Conservation (phyloP, 1,140 invertebrate species). For the Homalodisca vitripennis region DNA sequence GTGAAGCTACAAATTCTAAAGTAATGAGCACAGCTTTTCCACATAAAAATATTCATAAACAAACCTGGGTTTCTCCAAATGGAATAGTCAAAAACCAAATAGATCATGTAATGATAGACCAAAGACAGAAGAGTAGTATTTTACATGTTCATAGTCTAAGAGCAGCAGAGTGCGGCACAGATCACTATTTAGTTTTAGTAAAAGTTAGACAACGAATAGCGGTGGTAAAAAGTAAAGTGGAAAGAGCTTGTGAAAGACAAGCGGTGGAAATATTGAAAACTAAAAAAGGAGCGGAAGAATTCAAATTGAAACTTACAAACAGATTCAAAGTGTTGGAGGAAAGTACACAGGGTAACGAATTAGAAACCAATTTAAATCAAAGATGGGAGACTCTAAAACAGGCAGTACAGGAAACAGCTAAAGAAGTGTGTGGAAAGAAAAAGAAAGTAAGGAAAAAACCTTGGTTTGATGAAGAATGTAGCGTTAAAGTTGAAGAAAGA, state of each 20-base stretch:
- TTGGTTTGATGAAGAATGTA: conserved; percentile 35
- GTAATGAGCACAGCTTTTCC: conserved; percentile 36
- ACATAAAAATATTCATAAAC: conserved; percentile 37
- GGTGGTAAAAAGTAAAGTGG: conserved; percentile 1
- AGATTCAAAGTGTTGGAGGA: not conserved
- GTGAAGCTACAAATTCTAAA: conserved; percentile 34
- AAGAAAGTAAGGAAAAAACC: conserved; percentile 25
- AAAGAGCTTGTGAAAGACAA: not conserved
- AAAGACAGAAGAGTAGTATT: conserved; percentile 2
- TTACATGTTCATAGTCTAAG: conserved; percentile 31
- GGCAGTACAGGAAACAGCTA: not conserved
- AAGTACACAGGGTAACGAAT: not conserved
- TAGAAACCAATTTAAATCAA: not conserved
- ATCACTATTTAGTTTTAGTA: conserved; percentile 34
- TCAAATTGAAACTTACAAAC: conserved; percentile 1
- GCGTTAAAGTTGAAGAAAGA: conserved; percentile 19
- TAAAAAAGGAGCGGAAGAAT: not conserved
- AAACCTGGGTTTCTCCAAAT: conserved; percentile 37
- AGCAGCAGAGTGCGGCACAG: conserved; percentile 35
- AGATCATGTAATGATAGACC: conserved; percentile 36
- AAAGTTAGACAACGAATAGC: conserved; percentile 28
- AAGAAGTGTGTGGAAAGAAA: conserved; percentile 11
- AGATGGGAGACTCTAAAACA: conserved; percentile 22
- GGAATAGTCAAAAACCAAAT: conserved; percentile 35
- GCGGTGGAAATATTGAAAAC: conserved; percentile 7